Base-by-base conservation (phyloP, 2,797 vertebrate genomes). In the Staurois parvus region DNA sequence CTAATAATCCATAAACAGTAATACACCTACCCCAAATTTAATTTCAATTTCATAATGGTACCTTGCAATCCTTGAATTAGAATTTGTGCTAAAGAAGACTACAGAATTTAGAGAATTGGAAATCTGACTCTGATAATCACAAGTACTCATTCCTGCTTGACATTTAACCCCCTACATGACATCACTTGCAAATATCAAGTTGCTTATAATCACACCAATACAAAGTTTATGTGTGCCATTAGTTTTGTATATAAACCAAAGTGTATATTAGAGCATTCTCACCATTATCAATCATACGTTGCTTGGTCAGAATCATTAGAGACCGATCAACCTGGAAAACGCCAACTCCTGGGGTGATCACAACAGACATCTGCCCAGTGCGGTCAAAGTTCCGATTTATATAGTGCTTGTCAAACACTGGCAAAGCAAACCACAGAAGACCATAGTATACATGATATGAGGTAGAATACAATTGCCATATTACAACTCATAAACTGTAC, bases 251-350 rank as follows among this genome's bases (percentile, higher is more conserved):
- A 45, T 45, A 45, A 45, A 13, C 11, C 2, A 45, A 45, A 12
- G 8, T 45, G 42, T 12, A 45, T 24, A n/a, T n/a, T n/a, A n/a
- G n/a, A 7, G 12, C 7, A 21, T 59, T 66, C 52, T 94, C 91
- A 99, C 98, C 98, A 0, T 99, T 99, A 91, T 99, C 98, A 17
- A 99, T 99, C 98, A 99, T 99, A 45, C 98, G 94, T 89, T 99
- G 98, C 70, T 99, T 99, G 90, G 98, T 99, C 19, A 99, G 93
- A 85, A 99, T 99, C 98, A 99, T 99, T 19, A 99, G 97, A 0
- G 98, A 95, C 0, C 98, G 96, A 90, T 99, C 98, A n/a, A 99
- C 98, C 87, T 99, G 97, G 11, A 99, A 99, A 72, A 99, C 98
- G 0, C 98, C 98, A 26, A 99, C 98, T 0, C 98, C 98, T 0